Base-by-base conservation (phyloP, 2,888 invertebrate genomes). In the Aspidapion aeneum region DNA sequence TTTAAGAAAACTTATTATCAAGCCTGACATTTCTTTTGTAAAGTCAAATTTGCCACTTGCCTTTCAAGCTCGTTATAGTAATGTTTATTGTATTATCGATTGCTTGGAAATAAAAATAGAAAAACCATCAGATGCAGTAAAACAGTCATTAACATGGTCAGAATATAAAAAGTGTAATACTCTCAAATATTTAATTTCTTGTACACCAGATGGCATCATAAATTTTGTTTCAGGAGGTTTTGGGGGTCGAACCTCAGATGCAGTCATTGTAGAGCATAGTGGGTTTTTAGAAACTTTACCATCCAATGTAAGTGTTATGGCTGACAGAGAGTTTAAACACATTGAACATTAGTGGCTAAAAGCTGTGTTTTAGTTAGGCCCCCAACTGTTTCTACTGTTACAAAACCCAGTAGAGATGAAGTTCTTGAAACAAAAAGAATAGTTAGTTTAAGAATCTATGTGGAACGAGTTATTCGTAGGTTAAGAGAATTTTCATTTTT, bases 21-120 rank as follows among this genome's bases (percentile, higher is more conserved):
- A n/a, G n/a, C n/a, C n/a, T n/a, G n/a, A n/a, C n/a, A n/a, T n/a
- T n/a, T n/a, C n/a, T n/a, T n/a, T n/a, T n/a, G n/a, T n/a, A n/a
- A n/a, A n/a, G n/a, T n/a, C n/a, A n/a, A n/a, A n/a, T n/a, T n/a
- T n/a, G n/a, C n/a, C n/a, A n/a, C n/a, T n/a, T n/a, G n/a, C n/a
- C n/a, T n/a, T n/a, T n/a, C n/a, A n/a, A n/a, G n/a, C n/a, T n/a
- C n/a, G n/a, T n/a, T n/a, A n/a, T n/a, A n/a, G n/a, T n/a, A n/a
- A n/a, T n/a, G 52, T 52, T n/a, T 19, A 52, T 7, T 9, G 72
- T 35, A 77, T 79, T 1, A 76, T 77, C 54, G 77, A 78, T 55
- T 79, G 77, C 52, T 63, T 78, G 7, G 76, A 78, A 63, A 77
- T 77, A 21, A 73, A 77, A 60, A 66, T 78, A 22, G 72, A 78